Conservation (phyloP, 2,888 invertebrate species). For the Sinohyriopsis cumingii region DNA sequence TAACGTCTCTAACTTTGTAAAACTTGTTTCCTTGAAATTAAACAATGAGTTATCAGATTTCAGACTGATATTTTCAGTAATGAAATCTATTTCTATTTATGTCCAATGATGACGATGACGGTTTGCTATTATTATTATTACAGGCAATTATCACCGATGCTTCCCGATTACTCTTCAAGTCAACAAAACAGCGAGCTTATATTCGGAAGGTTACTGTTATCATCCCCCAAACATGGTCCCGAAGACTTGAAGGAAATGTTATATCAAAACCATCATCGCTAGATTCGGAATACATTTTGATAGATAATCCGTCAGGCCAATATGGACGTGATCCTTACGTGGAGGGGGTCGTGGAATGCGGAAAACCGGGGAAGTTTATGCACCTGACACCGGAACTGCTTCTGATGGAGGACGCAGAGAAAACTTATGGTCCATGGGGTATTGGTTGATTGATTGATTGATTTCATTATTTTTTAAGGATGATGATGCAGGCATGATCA, state of each 20-base stretch:
- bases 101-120: too few species aligned
- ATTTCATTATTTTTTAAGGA: too few species aligned
- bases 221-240: conserved; percentile 78
- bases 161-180: conserved; percentile 77
- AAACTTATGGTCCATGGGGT: too few species aligned
- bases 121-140: not conserved
- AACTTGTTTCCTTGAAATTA: too few species aligned
- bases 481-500: too few species aligned
- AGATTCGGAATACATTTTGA: conserved; percentile 74
- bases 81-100: too few species aligned
- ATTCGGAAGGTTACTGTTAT: conserved; percentile 77
- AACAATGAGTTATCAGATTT: too few species aligned
- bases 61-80: too few species aligned
- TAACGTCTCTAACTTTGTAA: not conserved
- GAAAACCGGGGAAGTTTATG: conserved; percentile 44
- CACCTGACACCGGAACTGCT: conserved; percentile 54
- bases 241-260: conserved; percentile 49
- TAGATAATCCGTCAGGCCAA: conserved; percentile 72
- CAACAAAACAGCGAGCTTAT: conserved; percentile 73
- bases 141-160: conserved; percentile 76
- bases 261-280: too few species aligned
- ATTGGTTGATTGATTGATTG: too few species aligned
- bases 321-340: conserved; percentile 51
- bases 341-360: conserved; percentile 44
- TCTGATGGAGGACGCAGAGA: conserved; percentile 1